Conservation (phyloP, 2,113 vertebrate genomes). For the Salvelinus sp. region DNA sequence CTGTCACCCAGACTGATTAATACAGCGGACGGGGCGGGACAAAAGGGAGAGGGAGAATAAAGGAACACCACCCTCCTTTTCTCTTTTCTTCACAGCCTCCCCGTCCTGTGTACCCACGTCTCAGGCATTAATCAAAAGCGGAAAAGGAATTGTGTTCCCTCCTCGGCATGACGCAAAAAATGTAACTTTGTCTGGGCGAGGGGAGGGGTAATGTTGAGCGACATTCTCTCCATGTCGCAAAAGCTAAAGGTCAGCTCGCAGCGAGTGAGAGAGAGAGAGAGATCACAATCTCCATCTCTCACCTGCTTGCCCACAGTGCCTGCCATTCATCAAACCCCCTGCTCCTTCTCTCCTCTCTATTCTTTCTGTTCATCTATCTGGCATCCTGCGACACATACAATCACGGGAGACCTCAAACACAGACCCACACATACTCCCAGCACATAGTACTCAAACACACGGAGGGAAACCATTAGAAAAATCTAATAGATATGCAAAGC, state of each 20-base stretch:
- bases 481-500: too few relatives aligned
- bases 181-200: slow-evolving; percentile 51
- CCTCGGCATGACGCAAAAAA: slow-evolving; percentile 47
- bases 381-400: slow-evolving; percentile 19
- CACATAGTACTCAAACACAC: neutral
- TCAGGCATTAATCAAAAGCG: slow-evolving; percentile 56
- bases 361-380: slow-evolving; percentile 27
- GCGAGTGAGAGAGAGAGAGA: slow-evolving; percentile 30
- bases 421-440: slow-evolving; percentile 18
- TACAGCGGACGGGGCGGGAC: neutral
- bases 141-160: slow-evolving; percentile 60
- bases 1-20: neutral
- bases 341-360: neutral
- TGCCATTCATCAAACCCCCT: slow-evolving; percentile 46
- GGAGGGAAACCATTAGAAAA: neutral
- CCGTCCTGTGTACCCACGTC: slow-evolving; percentile 29
- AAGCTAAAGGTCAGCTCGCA: slow-evolving; percentile 68
- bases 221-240: slow-evolving; percentile 70
- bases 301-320: slow-evolving; percentile 51
- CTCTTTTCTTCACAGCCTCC: slow-evolving; percentile 6
- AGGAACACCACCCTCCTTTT: slow-evolving; percentile 26
- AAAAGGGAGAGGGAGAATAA: slow-evolving; percentile 1
- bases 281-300: slow-evolving; percentile 51
- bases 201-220: slow-evolving; percentile 63
- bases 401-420: neutral